Evolutionary conservation across 2,888 invertebrate species (phyloP), one percentile per base, ranked within the genome.

Genomic region (Abscondita cerata): DNA sequence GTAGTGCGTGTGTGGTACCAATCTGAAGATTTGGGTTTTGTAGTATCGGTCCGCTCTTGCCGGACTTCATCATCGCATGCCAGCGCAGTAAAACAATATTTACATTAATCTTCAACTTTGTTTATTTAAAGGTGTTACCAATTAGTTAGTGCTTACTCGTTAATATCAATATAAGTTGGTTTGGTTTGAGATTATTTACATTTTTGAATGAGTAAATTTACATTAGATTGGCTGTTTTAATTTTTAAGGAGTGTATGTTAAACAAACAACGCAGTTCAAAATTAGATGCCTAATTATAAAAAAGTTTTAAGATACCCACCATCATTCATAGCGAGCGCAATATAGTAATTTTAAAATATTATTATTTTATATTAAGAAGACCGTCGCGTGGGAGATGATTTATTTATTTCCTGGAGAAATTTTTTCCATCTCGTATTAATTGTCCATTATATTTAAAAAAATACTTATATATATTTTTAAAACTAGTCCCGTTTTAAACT

Each of bases 71-170:
- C 56, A 58, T 40, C 56, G 53, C 56, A 53, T 51, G 62, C 58
- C 60, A 53, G 52, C n/a, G n/a, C 52, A 58, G 54, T 63, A 59
- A 62, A 68, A 62, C 64, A 66, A 68, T 67, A 68, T 67, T 68
- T 68, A 70, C 68, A 64, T 59, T 65, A 44, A 64, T 62, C 65
- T 61, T 58, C 67, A 69, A 60, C 54, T 65, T 61, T 76, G 77
- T 78, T 78, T 78, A 75, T 75, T 75, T 75, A 76, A 76, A 79
- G 76, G 78, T 78, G 78, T 75, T 72, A 72, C 75, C 76, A 78
- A 78, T 77, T 77, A 75, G 73, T 75, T 73, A 72, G 72, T 73
- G 72, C 73, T 73, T 75, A 75, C 70, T 73, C 74, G 74, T 75
- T 75, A 76, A 73, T 73, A 74, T 73, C 73, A 73, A 71, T 72